Evolutionary conservation across 2,797 vertebrate genomes (phyloP), one percentile per base, ranked within the genome.

Genomic region (Melanotaenia nigrans): DNA sequence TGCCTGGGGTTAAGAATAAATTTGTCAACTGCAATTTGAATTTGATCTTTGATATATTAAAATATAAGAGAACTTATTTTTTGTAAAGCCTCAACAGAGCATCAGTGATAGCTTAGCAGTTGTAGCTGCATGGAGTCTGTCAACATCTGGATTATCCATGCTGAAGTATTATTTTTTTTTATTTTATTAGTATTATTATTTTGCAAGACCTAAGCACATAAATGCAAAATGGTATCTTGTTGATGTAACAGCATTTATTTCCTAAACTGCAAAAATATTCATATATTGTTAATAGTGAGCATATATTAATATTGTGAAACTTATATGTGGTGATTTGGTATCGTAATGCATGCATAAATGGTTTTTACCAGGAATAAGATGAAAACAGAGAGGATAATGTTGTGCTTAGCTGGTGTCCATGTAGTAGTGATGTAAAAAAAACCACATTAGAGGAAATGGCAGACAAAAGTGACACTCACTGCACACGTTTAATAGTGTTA

Each of bases 21-120:
- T 68, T 67, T 54, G 42, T 32, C 57, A 66, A 53, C 66, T 82
- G 51, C 45, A 30, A 55, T 30, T 77, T 73, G 40, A 65, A 78
- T 76, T 74, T 61, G 59, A 83, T 71, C 47, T 75, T 56, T 53
- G 75, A 64, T 63, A 57, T 67, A 63, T 69, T 78, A 49, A 78
- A 77, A 75, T 49, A 14, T 75, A 76, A 56, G 45, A 51, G 61
- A 28, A 38, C 77, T 73, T 70, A 59, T 28, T 67, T 75, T 78
- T 59, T 5, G 22, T 67, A 66, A 76, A 67, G 32, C 45, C 4
- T 22, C 54, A 40, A 64, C 18, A 0, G 2, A 73, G 16, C 24
- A 22, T 16, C 13, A 45, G 40, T 81, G 49, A 51, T 9, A 54
- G 51, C 53, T 22, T 51, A 22, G 47, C 47, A 51, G 3, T 22